A percentile compares a stretch with the other conserved stretches of the same genome.
Evolutionary conservation across 2,888 invertebrate species (phyloP).

Genomic region (Odontocolon sp.): DNA sequence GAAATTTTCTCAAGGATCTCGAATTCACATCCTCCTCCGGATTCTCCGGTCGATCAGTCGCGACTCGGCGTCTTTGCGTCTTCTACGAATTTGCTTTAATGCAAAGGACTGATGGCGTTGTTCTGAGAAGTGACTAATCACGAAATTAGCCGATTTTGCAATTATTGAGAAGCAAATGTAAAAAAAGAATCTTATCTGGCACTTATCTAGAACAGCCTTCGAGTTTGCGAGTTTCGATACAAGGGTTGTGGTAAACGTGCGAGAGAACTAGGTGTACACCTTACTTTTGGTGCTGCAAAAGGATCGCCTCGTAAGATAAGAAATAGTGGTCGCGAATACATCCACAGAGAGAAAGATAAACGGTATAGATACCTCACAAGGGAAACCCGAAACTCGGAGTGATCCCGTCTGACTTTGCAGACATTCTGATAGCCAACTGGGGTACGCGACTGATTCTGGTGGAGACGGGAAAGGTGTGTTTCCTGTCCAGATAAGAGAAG

Average conservation of each 20-base stretch:
- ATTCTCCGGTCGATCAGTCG: too few relatives aligned
- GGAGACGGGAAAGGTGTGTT: slow-evolving; percentile 5
- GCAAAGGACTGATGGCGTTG: too few relatives aligned
- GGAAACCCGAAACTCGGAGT: slow-evolving; percentile 15
- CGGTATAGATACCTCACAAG: neutral
- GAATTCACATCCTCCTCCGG: neutral
- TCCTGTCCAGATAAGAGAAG: slow-evolving; percentile 24
- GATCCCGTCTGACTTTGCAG: neutral
- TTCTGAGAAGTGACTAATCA: too few relatives aligned
- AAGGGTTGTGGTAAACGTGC: too few relatives aligned
- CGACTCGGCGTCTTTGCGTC: too few relatives aligned
- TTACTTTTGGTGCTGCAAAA: slow-evolving; percentile 10
- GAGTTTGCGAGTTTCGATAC: too few relatives aligned
- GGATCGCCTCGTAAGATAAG: slow-evolving; percentile 25
- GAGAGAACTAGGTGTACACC: too few relatives aligned
- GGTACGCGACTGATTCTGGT: neutral
- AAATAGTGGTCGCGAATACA: neutral
- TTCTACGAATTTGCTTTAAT: too few relatives aligned
- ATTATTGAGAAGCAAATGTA: too few relatives aligned
- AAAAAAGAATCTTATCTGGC: too few relatives aligned
- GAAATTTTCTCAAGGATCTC: slow-evolving; percentile 28
- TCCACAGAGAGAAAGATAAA: slow-evolving; percentile 9
- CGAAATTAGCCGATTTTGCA: too few relatives aligned
- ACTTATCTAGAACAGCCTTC: too few relatives aligned
- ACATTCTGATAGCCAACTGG: slow-evolving; percentile 1